Base-by-base conservation (phyloP, 1,140 invertebrate genomes). In the Calliphora vicina region DNA sequence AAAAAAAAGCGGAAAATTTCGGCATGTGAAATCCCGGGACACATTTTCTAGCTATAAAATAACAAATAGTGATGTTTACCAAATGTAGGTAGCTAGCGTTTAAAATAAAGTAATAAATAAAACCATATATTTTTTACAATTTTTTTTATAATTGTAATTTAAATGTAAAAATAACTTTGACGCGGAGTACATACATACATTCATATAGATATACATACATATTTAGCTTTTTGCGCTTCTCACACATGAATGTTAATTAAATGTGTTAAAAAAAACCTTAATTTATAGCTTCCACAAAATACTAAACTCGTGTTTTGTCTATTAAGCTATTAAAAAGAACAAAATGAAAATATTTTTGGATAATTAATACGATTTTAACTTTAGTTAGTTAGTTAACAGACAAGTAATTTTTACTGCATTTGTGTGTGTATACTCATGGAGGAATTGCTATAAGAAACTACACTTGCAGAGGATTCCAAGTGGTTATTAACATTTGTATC, bases 171-270 rank as follows among this genome's bases (percentile, higher is more conserved):
- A 35, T 35, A 35, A 10, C 35, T 35, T 35, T 35, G 35, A 35
- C 35, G n/a, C n/a, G 35, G 35, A 35, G 6, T 35, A 8, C n/a
- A n/a, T n/a, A n/a, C n/a, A n/a, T n/a, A n/a, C n/a, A n/a, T n/a
- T n/a, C n/a, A n/a, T n/a, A n/a, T n/a, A n/a, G n/a, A n/a, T n/a
- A n/a, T n/a, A n/a, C n/a, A n/a, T n/a, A n/a, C n/a, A n/a, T 35
- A 35, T 50, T 50, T 50, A 15, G 12, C 17, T 50, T 6, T 50
- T 50, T 50, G 45, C 45, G 45, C 17, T 50, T 50, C 29, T 78
- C 74, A 78, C 74, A 78, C 35, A 20, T 78, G 74, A 78, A 78
- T 78, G 74, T 78, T 78, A 78, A 78, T 78, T 78, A 43, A 78
- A 78, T 45, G 74, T 78, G 50, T 57, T 57, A 57, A 35, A 35